A percentile compares a stretch with the other conserved stretches of the same genome.
These are phyloP conservation scores for Drosophila pseudoobscura DNA, from an alignment of 1,140 invertebrate species.

Conservation along the genomic window DNA sequence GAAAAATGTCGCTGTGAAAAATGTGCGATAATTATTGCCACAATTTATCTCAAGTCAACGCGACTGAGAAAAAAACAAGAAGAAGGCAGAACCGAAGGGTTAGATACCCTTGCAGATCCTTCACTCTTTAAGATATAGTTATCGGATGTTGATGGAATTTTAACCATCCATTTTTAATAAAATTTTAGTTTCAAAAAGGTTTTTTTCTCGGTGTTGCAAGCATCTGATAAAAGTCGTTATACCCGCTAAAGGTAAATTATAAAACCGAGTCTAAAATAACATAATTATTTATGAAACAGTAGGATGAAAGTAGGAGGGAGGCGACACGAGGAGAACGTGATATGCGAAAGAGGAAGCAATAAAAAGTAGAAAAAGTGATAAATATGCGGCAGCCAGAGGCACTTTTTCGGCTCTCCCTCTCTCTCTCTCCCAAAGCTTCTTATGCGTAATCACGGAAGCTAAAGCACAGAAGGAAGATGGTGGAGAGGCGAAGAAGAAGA, in stretches of 20 bases:
- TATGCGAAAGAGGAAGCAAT: slow-evolving; percentile 60
- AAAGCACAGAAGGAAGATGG: slow-evolving; percentile 11
- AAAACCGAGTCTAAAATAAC: slow-evolving; percentile 64
- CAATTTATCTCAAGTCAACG: slow-evolving; percentile 56
- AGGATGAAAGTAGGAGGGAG: not conserved
- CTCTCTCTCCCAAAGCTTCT: slow-evolving; percentile 1
- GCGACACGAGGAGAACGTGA: slow-evolving; percentile 19
- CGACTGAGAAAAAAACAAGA: not conserved
- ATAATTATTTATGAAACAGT: slow-evolving; percentile 71
- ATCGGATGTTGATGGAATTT: not conserved
- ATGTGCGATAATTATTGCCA: slow-evolving; percentile 75
- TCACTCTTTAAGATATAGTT: too few species aligned
- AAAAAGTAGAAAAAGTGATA: slow-evolving; percentile 54
- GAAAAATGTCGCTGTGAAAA: slow-evolving; percentile 75
- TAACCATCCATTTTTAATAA: too few species aligned
- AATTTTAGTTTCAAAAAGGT: not conserved
- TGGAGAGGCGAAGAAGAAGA: slow-evolving; percentile 9
- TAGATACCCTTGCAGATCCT: too few species aligned
- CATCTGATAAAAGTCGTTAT: too few species aligned
- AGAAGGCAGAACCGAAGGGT: too few species aligned
- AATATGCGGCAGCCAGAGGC: slow-evolving; percentile 31
- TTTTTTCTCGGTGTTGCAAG: too few species aligned
- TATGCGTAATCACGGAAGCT: slow-evolving; percentile 38
- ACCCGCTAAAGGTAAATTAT: too few species aligned
- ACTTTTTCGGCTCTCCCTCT: not conserved